Conservation (phyloP, 2,797 vertebrate species). For the Muscicapa striata region DNA sequence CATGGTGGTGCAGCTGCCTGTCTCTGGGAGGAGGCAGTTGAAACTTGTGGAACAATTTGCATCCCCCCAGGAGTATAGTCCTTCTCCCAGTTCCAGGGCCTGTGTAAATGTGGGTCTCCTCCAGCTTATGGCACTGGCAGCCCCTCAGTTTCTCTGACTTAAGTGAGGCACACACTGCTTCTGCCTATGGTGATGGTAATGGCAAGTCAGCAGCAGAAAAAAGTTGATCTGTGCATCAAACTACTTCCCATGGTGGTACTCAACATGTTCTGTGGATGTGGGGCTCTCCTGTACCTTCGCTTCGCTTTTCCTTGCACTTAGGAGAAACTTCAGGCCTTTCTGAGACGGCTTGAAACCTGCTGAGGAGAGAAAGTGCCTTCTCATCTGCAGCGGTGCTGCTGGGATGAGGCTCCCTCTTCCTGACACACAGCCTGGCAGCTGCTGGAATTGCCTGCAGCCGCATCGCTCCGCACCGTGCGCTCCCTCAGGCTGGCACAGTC, state of each 20-base stretch:
- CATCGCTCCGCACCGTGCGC: fast-evolving
- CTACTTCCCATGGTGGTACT: not conserved
- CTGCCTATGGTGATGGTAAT: not conserved
- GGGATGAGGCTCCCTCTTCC: not conserved
- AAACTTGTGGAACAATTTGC: not conserved
- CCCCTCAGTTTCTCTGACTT: not conserved
- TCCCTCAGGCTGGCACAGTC: not conserved
- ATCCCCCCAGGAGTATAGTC: not conserved
- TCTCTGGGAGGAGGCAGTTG: not conserved
- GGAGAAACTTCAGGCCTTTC: not conserved
- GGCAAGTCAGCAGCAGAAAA: not conserved
- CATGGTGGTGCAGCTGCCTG: not conserved
- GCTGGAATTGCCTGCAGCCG: not conserved
- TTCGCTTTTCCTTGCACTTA: fast-evolving
- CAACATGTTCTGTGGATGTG: not conserved
- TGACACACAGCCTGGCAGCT: not conserved
- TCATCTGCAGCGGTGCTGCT: conserved; percentile 11
- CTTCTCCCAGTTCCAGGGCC: fast-evolving
- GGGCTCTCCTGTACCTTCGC: not conserved
- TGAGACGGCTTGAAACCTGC: not conserved
- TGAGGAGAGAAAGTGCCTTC: conserved; percentile 45
- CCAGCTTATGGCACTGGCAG: not conserved
- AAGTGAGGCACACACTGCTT: not conserved
- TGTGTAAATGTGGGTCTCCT: fast-evolving
- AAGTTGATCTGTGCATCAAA: not conserved